Conservation (phyloP, 2,888 invertebrate species). For the Rhagonycha fulva region DNA sequence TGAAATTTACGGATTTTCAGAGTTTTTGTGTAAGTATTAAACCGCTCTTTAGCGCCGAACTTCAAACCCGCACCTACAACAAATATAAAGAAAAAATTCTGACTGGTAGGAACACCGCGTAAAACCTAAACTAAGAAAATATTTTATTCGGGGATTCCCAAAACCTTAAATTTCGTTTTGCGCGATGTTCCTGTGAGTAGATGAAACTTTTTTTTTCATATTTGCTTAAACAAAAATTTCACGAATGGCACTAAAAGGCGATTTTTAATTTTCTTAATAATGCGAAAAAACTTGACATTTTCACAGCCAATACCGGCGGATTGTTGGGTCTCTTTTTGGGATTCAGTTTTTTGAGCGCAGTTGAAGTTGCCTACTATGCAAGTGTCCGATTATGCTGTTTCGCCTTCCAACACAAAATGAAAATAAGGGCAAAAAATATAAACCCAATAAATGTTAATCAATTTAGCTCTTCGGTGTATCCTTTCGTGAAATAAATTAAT, state of each 20-base stretch:
- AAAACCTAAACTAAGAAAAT: no score
- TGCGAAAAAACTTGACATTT: not conserved
- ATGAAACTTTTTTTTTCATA: no score
- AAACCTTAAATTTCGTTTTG: not conserved
- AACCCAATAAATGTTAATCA: not conserved
- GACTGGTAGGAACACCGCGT: no score
- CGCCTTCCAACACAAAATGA: not conserved
- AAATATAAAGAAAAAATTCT: no score
- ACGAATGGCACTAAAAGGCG: no score
- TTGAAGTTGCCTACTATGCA: conserved; percentile 26
- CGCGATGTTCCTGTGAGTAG: no score
- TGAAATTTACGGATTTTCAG: conserved; percentile 76
- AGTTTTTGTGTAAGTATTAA: conserved; percentile 63
- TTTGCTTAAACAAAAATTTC: no score
- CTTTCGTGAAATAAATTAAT: not conserved
- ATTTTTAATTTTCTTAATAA: no score
- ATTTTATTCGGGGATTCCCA: not conserved
- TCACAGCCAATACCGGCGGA: conserved; percentile 63
- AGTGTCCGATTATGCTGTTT: conserved; percentile 52
- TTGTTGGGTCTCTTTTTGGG: conserved; percentile 78
- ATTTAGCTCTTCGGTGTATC: not conserved
- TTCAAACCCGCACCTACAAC: no score
- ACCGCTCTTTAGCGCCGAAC: not conserved
- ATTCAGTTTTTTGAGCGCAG: conserved; percentile 67
- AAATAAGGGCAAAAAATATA: not conserved